A percentile compares a stretch with the other conserved stretches of the same genome.
Conservation (phyloP, 2,888 invertebrate species). For the Macrosoma leucophasiata region DNA sequence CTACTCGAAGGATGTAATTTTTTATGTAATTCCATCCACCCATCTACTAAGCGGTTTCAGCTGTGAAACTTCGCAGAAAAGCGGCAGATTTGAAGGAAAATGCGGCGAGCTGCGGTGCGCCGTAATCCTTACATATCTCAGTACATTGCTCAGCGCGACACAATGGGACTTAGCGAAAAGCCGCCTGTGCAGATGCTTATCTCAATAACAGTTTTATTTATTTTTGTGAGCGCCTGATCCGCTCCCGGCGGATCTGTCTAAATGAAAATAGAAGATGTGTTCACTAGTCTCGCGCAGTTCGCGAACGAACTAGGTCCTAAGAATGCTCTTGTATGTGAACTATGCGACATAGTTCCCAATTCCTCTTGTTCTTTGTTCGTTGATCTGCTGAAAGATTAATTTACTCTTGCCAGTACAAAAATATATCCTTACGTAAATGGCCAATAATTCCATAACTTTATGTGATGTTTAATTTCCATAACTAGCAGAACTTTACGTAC, state of each 20-base stretch:
- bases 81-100: conserved; percentile 50
- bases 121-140: conserved; percentile 72
- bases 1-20: conserved; percentile 21
- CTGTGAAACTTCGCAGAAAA: conserved; percentile 61
- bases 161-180: conserved; percentile 72
- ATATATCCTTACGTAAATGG: no score
- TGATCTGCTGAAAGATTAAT: no score
- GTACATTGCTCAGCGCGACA: conserved; percentile 72
- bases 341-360: no score
- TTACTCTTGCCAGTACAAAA: no score
- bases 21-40: conserved; percentile 30
- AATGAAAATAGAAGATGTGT: conserved; percentile 62
- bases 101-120: conserved; percentile 45
- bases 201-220: conserved; percentile 76
- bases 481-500: no score
- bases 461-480: no score
- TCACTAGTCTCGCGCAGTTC: conserved; percentile 26
- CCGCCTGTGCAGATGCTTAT: conserved; percentile 74
- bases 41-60: conserved; percentile 53
- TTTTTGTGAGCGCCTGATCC: conserved; percentile 71
- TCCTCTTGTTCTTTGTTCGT: no score
- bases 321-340: no score
- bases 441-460: no score
- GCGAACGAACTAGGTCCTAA: no score
- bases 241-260: conserved; percentile 59